Evolutionary conservation across 2,888 invertebrate species (phyloP), one percentile per base, ranked within the genome.

Genomic region (Muschampia staudingeri): DNA sequence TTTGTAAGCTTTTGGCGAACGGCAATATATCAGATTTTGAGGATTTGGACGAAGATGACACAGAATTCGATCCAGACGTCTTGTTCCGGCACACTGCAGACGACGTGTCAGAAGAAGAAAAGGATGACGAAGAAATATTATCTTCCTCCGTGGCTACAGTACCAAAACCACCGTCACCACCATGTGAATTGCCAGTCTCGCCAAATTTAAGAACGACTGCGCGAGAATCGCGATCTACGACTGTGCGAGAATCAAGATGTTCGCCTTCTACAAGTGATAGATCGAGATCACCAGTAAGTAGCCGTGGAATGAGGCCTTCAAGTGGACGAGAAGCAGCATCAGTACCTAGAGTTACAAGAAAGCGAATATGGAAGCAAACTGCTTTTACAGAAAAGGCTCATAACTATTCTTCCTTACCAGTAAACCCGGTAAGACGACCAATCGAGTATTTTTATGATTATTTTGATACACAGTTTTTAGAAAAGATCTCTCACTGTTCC

Each of bases 381-480:
- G 9, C 73, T 9, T 73, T 73, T 5, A 5, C 34, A 73, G 73
- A 73, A 11, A 73, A 73, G 11, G n/a, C 48, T 0, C 73, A 73
- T 34, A 8, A 52, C 73, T 73, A 73, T 52, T 2, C 73, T 34
- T 9, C 48, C 14, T 11, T 73, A 11, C 75, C n/a, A 56, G 56
- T 37, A 75, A 75, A 75, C 5, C 37, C 52, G 37, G 75, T 56
- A 75, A 75, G 75, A 19, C 56, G 56, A 5, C 75, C 75, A 56
- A 52, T 75, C 11, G 75, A 75, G 0, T 75, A 75, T 75, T 56
- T 75, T 56, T n/a, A 75, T n/a, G 75, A 75, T 0, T 56, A 75
- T 75, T 56, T 75, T 56, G 75, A 75, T 19, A 37, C n/a, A 12
- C 19, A 56, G 16, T 76, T 76, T 76, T 14, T 76, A 61, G 76